Conservation (phyloP, 2,797 vertebrate species). For the Periparus ater region DNA sequence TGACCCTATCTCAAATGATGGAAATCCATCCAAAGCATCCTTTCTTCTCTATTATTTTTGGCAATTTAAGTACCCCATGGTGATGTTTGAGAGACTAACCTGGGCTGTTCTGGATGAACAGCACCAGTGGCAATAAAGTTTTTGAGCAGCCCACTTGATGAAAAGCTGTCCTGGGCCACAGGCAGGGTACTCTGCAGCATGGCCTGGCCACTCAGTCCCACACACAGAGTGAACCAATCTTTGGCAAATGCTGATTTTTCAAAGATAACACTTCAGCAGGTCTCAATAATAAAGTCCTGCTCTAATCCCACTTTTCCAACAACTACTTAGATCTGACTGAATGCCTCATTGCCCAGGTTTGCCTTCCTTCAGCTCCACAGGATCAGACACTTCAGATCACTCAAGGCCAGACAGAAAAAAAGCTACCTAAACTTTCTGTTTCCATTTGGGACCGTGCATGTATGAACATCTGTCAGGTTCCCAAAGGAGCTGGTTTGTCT, state of each 20-base stretch:
- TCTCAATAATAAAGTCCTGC: not conserved
- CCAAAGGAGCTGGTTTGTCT: not conserved
- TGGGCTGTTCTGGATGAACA: not conserved
- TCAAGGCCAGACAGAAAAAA: not conserved
- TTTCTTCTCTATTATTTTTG: not conserved
- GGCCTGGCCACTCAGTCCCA: not conserved
- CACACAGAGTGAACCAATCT: not conserved
- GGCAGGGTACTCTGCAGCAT: not conserved
- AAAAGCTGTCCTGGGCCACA: not conserved
- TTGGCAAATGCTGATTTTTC: not conserved
- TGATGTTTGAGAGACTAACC: not conserved
- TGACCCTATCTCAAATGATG: not conserved
- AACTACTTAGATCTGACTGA: not conserved
- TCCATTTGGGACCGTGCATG: not conserved
- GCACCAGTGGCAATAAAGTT: not conserved
- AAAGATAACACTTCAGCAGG: not conserved
- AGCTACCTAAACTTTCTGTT: not conserved
- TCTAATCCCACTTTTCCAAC: not conserved
- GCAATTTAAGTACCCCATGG: not conserved
- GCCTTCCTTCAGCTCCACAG: not conserved
- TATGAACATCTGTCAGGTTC: not conserved
- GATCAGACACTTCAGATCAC: not conserved
- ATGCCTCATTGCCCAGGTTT: not conserved
- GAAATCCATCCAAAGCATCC: not conserved
- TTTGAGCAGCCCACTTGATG: not conserved